Evolutionary conservation across 2,888 invertebrate genomes (phyloP), one percentile per base, ranked within the genome.

Genomic region (Piscicola geometra): DNA sequence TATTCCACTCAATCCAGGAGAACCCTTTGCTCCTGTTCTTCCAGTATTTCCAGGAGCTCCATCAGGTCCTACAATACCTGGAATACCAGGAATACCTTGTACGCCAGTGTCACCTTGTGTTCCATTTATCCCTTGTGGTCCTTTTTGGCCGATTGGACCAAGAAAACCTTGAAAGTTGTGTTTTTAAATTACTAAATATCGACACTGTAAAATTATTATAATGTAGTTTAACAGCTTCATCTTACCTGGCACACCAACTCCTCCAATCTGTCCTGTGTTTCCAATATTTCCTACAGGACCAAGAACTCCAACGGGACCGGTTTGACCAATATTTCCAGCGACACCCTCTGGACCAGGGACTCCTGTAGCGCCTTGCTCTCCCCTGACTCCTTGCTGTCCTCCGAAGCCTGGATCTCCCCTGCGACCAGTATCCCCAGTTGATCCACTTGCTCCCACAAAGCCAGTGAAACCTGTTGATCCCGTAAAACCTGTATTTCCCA

Each of bases 271-370:
- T 36, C 79, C 79, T n/a, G 75, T 71, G 60, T 73, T 35, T 41
- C 79, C 79, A 33, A 72, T 12, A 12, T 66, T 41, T 75, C 79
- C 79, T 50, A 69, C 47, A 35, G 75, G 76, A 18, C 79, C 79
- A 25, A 33, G 32, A 2, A 18, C 60, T 56, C 60, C 60, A n/a
- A 56, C n/a, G 60, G 25, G 25, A 18, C 60, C 60, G 9, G 3
- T 18, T 25, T 56, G 60, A 56, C 60, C 60, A 18, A 15, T 5
- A 25, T 21, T 56, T 5, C 60, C 60, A 15, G 60, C 12, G 25
- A 56, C n/a, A 21, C 78, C 78, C 60, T 56, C 33, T 28, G 41
- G 28, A 21, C 73, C 73, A 36, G 52, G 12, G 33, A 47, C 41
- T 5, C 76, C 77, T 21, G 77, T 21, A 75, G 41, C 30, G 2